Base-by-base conservation (phyloP, 2,797 vertebrate species). In the Coluber constrictor region DNA sequence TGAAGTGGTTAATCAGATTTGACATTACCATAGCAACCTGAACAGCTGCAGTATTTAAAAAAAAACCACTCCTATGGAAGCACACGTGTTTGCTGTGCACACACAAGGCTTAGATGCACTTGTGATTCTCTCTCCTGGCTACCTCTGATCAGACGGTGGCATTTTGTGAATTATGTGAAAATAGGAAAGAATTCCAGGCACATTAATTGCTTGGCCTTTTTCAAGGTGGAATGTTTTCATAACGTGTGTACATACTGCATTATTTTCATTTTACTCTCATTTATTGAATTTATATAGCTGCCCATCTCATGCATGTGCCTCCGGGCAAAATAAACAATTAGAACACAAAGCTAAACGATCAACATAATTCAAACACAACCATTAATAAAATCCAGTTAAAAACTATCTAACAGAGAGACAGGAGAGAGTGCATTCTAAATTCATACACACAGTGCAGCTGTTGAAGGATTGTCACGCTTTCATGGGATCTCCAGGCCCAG, bases 21-120 rank as follows among this genome's bases (percentile, higher is more conserved):
- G 95, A 91, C 92, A 93, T 97, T 93, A 91, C 97, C 97, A 97
- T 97, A 96, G 97, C 96, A 98, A 97, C 96, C 5, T 79, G 92
- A 93, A 90, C 47, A 1, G 95, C 94, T 95, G 95, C 96, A 89
- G 87, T 92, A 4, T 92, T 94, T 92, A 94, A 47, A 94, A 90
- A 94, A 43, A 94, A 90, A 94, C 90, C 74, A 91, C 61, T 83
- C 92, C 37, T 54, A 92, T 60, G 93, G 92, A 91, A 61, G 92
- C 86, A 55, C 57, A 3, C 25, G 61, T 93, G 32, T 83, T 47
- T 2, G 59, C 91, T 47, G 23, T 10, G 0, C 18, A 4, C 91
- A 94, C 93, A 93, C 37, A 1, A 91, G 93, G 88, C 95, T 92
- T 90, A 61, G 47, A 61, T 90, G 90, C 86, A 95, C 95, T 96